Conservation (phyloP, 2,113 vertebrate species). For the Aspidoscelis tigris region DNA sequence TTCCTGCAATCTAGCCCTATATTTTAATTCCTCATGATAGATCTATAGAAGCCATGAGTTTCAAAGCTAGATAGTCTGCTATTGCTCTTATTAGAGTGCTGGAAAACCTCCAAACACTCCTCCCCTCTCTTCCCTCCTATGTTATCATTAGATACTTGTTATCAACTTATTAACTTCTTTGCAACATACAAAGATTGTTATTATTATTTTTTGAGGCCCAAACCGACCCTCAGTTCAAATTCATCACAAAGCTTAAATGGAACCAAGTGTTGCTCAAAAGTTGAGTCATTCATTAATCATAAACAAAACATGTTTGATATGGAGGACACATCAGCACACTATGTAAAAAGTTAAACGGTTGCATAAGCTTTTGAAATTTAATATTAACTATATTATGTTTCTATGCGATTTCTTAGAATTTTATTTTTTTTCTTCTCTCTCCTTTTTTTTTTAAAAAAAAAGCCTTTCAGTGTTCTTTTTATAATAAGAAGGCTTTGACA, state of each 20-base stretch:
- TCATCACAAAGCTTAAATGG: slow-evolving; percentile 83
- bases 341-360: slow-evolving; percentile 74
- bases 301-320: slow-evolving; percentile 75
- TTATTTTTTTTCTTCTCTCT: slow-evolving; percentile 52
- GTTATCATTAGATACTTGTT: neutral
- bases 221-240: slow-evolving; percentile 78
- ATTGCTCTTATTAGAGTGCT: neutral
- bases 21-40: neutral
- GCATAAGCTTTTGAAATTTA: slow-evolving; percentile 77
- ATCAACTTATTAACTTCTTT: slow-evolving; percentile 42
- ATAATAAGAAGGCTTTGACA: neutral
- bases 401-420: slow-evolving; percentile 77
- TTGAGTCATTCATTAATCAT: slow-evolving; percentile 83
- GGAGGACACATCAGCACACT: slow-evolving; percentile 71
- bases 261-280: slow-evolving; percentile 79
- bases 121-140: neutral
- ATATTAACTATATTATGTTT: slow-evolving; percentile 83
- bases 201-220: slow-evolving; percentile 68
- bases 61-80: neutral
- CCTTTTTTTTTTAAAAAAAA: neutral
- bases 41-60: neutral
- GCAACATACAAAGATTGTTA: slow-evolving; percentile 56
- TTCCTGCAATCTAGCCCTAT: neutral
- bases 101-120: neutral
- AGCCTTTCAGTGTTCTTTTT: neutral